Conservation (phyloP, 2,888 invertebrate genomes). For the Hedya salicella region DNA sequence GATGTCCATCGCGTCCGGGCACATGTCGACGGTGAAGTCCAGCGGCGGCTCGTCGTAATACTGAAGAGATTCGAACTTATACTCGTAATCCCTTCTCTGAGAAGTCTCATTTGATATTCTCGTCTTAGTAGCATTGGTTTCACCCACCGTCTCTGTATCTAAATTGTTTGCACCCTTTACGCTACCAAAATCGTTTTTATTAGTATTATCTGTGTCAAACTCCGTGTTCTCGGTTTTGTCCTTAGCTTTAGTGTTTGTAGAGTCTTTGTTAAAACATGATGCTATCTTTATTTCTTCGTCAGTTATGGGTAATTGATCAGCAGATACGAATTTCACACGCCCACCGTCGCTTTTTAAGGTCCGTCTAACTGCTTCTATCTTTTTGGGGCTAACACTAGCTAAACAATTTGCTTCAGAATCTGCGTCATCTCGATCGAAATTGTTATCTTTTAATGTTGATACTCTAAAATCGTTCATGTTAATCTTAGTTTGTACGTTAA, state of each 20-base stretch:
- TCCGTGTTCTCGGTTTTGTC: not conserved
- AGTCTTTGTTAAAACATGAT: constrained; percentile 50
- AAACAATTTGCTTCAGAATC: constrained; percentile 49
- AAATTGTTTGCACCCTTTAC: constrained; percentile 40
- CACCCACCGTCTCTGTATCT: constrained; percentile 40
- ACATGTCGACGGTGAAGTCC: constrained; percentile 55
- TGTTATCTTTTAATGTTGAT: constrained; percentile 1
- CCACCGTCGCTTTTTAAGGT: constrained; percentile 60
- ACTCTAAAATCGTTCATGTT: constrained; percentile 13
- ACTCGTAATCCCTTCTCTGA: constrained; percentile 61
- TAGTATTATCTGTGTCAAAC: not conserved
- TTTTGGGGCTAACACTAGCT: constrained; percentile 59
- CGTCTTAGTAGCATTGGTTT: constrained; percentile 3
- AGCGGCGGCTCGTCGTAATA: constrained; percentile 69
- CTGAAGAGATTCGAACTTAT: constrained; percentile 69
- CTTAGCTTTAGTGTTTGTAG: not conserved
- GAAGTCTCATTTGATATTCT: constrained; percentile 20
- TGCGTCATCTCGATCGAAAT: constrained; percentile 42
- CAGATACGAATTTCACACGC: constrained; percentile 61
- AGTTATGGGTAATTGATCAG: constrained; percentile 56
- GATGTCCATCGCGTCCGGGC: constrained; percentile 62
- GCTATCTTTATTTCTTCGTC: constrained; percentile 51
- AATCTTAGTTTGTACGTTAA: not conserved
- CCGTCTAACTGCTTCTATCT: constrained; percentile 56
- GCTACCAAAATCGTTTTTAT: not conserved